Percentiles rank a stretch among this genome's conserved stretches.
Evolutionary conservation across 2,888 invertebrate species (phyloP).

Genomic region (Sthenelais limicola): DNA sequence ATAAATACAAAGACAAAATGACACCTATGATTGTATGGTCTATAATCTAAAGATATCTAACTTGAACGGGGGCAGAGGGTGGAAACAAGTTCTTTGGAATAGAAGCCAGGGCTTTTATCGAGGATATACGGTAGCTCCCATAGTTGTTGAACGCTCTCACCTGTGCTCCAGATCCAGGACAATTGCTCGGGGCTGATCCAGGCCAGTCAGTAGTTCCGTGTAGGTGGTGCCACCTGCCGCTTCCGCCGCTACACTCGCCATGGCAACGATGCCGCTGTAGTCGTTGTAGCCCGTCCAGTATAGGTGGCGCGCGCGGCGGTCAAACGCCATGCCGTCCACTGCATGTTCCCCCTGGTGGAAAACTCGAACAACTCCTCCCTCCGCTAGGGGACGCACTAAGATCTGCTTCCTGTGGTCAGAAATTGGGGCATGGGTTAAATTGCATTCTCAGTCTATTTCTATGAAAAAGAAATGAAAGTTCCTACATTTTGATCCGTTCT

Average conservation of each 20-base stretch:
- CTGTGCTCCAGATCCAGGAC: constrained; percentile 56
- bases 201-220: constrained; percentile 53
- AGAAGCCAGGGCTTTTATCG: too few species aligned
- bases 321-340: constrained; percentile 44
- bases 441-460: too few species aligned
- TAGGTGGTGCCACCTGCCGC: constrained; percentile 53
- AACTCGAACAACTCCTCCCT: constrained; percentile 14
- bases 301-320: constrained; percentile 23
- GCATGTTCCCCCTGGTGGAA: constrained; percentile 31
- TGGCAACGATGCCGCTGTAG: constrained; percentile 51
- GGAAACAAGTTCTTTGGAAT: too few species aligned
- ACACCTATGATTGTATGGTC: too few species aligned
- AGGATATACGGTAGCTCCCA: not conserved
- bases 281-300: constrained; percentile 44
- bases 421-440: too few species aligned
- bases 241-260: constrained; percentile 55
- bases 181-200: constrained; percentile 58
- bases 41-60: too few species aligned
- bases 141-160: constrained; percentile 50
- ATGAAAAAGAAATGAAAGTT: too few species aligned
- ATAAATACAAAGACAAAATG: too few species aligned
- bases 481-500: too few species aligned
- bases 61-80: too few species aligned
- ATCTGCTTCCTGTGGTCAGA: constrained; percentile 12
- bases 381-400: too few species aligned